Evolutionary conservation across 2,113 vertebrate genomes (phyloP).

Genomic region (Hippopotamus amphibius): DNA sequence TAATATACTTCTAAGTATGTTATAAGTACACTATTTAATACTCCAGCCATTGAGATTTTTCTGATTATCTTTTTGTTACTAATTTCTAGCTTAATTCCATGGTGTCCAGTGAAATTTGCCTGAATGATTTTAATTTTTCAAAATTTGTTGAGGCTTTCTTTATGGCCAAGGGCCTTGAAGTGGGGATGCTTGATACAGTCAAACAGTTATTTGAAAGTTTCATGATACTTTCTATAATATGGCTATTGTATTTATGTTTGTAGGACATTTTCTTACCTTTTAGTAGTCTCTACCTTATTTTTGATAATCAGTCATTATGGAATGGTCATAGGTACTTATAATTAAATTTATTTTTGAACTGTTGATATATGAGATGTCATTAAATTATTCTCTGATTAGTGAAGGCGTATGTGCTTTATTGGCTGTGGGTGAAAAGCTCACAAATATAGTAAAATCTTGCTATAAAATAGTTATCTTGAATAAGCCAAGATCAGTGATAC

Average conservation of each 20-base stretch:
- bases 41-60: constrained; percentile 12
- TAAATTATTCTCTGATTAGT: neutral
- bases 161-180: neutral
- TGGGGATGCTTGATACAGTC: neutral
- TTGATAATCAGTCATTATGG: neutral
- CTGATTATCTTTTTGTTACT: constrained; percentile 21
- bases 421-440: neutral
- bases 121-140: constrained; percentile 13
- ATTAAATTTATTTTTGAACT: constrained; percentile 34
- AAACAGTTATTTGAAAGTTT: neutral
- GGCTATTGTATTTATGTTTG: neutral
- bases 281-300: constrained; percentile 29
- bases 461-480: constrained; percentile 19
- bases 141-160: constrained; percentile 6
- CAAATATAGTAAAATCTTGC: neutral
- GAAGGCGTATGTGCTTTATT: neutral
- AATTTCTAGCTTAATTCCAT: neutral
- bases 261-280: neutral
- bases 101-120: neutral
- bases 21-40: neutral
- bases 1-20: neutral
- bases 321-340: neutral
- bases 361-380: neutral
- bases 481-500: neutral
- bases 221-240: neutral